phyloP scores from a whole-genome alignment of 2,888 invertebrate genomes.

The Octodonta nipae region DNA sequence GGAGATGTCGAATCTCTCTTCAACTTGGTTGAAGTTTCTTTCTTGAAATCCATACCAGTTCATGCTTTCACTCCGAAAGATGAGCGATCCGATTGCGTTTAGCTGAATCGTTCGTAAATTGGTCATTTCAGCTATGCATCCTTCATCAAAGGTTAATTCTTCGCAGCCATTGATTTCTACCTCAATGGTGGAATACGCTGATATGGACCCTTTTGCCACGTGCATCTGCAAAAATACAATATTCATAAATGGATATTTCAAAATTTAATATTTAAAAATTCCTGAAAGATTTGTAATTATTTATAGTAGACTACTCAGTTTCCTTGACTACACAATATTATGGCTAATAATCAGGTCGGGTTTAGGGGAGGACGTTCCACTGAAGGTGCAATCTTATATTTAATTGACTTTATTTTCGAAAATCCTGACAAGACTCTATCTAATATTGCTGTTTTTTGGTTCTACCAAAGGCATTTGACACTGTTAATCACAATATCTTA shows the following conservation, averaged over 20 bases:
- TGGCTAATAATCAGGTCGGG: too few species aligned
- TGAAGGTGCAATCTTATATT: too few species aligned
- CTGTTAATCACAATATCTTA: too few species aligned
- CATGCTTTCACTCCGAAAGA: constrained; percentile 48
- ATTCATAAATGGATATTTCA: neutral
- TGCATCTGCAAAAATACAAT: constrained; percentile 25
- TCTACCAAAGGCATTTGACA: too few species aligned
- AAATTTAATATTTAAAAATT: neutral
- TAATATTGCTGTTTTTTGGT: too few species aligned
- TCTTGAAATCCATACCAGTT: constrained; percentile 38
- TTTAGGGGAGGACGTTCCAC: too few species aligned
- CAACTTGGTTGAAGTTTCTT: constrained; percentile 18
- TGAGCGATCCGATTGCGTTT: constrained; percentile 47
- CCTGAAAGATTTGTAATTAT: neutral
- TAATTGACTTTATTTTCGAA: too few species aligned
- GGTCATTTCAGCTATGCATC: constrained; percentile 46
- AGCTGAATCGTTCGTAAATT: constrained; percentile 52
- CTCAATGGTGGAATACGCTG: constrained; percentile 21
- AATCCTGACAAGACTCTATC: neutral
- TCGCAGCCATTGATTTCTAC: constrained; percentile 56
- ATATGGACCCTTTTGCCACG: constrained; percentile 26
- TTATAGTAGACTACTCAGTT: neutral
- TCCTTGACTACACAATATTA: too few species aligned
- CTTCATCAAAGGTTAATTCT: constrained; percentile 43
- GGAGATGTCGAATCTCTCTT: constrained; percentile 23